These are phyloP conservation scores for Luehdorfia chinensis DNA, from an alignment of 1,140 invertebrate species.

Conservation along the genomic window DNA sequence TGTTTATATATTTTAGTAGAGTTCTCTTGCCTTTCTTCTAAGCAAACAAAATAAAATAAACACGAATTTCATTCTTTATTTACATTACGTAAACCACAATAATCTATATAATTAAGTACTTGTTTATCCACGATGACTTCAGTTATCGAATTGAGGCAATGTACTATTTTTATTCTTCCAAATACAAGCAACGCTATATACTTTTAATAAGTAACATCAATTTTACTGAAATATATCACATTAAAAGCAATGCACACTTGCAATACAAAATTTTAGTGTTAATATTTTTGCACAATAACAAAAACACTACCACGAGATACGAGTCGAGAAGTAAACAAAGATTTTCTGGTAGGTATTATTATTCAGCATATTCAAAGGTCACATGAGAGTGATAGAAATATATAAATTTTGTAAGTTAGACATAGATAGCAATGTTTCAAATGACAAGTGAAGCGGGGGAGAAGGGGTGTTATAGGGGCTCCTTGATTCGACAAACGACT, in stretches of 20 bases:
- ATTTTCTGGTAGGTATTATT: slow-evolving; percentile 69
- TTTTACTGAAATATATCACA: background rate
- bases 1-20: slow-evolving; percentile 69
- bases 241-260: background rate
- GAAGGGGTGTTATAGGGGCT: slow-evolving; percentile 21
- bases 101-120: slow-evolving; percentile 52
- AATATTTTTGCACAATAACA: slow-evolving; percentile 68
- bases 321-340: slow-evolving; percentile 73
- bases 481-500: slow-evolving; percentile 7
- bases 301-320: slow-evolving; percentile 68
- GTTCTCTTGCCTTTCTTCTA: too few species aligned
- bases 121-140: slow-evolving; percentile 71
- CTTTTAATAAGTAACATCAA: slow-evolving; percentile 11
- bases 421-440: slow-evolving; percentile 36
- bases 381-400: slow-evolving; percentile 46
- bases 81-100: slow-evolving; percentile 61
- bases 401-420: slow-evolving; percentile 24
- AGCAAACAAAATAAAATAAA: too few species aligned
- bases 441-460: slow-evolving; percentile 34
- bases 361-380: slow-evolving; percentile 74
- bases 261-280: slow-evolving; percentile 20
- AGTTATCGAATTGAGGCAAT: slow-evolving; percentile 52
- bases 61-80: slow-evolving; percentile 49
- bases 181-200: slow-evolving; percentile 9
- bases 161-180: slow-evolving; percentile 16